Evolutionary conservation across 64 coral and sea anemone species (phyloP).

Genomic region (Catalaphyllia jardinei): DNA sequence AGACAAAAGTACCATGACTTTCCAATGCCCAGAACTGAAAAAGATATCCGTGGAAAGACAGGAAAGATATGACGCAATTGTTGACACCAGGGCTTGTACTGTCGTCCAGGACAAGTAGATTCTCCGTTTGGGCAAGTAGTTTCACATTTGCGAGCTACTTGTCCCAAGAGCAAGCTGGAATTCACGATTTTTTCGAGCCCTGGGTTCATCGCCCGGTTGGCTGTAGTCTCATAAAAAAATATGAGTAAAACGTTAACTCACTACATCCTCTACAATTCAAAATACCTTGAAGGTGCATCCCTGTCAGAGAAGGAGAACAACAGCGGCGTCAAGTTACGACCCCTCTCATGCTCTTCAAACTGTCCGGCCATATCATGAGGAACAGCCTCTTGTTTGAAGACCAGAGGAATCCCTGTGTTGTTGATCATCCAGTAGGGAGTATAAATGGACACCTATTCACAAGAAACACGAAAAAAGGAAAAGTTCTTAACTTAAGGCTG

Average conservation of each 20-base stretch:
- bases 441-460: conserved; percentile 76
- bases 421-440: conserved; percentile 98
- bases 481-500: too few species aligned
- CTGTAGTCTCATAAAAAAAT: too few species aligned
- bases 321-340: conserved; percentile 84
- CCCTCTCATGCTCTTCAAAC: conserved; percentile 99
- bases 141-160: neutral
- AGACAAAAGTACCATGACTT: too few species aligned
- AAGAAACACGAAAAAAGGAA: neutral
- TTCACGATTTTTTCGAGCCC: too few species aligned
- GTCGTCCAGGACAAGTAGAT: neutral
- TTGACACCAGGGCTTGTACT: too few species aligned
- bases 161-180: too few species aligned
- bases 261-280: too few species aligned
- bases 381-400: conserved; percentile 85
- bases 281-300: conserved; percentile 84
- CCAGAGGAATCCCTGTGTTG: conserved; percentile 93
- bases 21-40: too few species aligned
- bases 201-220: too few species aligned
- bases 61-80: too few species aligned
- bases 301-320: conserved; percentile 88
- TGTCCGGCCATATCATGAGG: conserved; percentile 89
- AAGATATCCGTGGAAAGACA: too few species aligned
- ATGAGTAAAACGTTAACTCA: too few species aligned
- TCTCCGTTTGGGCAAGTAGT: neutral